Percentiles rank a stretch among this genome's conserved stretches.
These are phyloP conservation scores for Hypolimnas misippus DNA, from an alignment of 2,888 invertebrate genomes.

Conservation along the genomic window DNA sequence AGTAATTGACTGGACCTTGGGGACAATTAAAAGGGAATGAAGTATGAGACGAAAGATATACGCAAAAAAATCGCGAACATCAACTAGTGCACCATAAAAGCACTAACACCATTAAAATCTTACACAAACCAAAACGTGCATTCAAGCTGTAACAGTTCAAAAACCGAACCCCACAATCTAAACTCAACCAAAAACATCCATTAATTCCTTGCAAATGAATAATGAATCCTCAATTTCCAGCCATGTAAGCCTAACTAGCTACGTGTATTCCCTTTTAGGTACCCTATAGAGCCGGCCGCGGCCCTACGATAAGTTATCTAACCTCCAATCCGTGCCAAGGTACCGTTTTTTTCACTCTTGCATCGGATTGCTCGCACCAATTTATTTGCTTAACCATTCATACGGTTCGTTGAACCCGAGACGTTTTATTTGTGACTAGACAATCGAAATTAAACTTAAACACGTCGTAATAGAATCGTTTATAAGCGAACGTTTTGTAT, in stretches of 20 bases:
- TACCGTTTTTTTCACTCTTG: conserved; percentile 60
- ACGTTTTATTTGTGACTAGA: conserved; percentile 26
- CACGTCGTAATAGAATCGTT: conserved; percentile 25
- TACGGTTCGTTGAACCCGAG: conserved; percentile 67
- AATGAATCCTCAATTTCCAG: conserved; percentile 15
- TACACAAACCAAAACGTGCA: too few relatives aligned
- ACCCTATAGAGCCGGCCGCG: conserved; percentile 33
- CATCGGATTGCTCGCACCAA: conserved; percentile 61
- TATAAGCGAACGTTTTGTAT: conserved; percentile 23
- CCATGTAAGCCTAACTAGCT: conserved; percentile 30
- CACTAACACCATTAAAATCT: too few relatives aligned
- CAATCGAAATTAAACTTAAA: conserved; percentile 39
- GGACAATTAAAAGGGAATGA: too few relatives aligned
- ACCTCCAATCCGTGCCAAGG: conserved; percentile 48
- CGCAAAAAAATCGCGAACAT: too few relatives aligned
- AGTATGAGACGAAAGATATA: too few relatives aligned
- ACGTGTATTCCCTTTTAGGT: conserved; percentile 38
- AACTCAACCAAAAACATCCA: conserved; percentile 11
- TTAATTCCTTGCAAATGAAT: conserved; percentile 28
- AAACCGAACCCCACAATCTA: conserved; percentile 3
- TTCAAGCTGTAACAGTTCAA: conserved; percentile 8
- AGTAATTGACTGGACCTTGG: too few relatives aligned
- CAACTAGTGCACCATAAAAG: too few relatives aligned
- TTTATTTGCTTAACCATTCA: conserved; percentile 69
- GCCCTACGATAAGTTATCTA: conserved; percentile 51